A percentile compares a stretch with the other conserved stretches of the same genome.
Evolutionary conservation across 2,797 vertebrate genomes (phyloP).

Genomic region (Garrulus glandarius): DNA sequence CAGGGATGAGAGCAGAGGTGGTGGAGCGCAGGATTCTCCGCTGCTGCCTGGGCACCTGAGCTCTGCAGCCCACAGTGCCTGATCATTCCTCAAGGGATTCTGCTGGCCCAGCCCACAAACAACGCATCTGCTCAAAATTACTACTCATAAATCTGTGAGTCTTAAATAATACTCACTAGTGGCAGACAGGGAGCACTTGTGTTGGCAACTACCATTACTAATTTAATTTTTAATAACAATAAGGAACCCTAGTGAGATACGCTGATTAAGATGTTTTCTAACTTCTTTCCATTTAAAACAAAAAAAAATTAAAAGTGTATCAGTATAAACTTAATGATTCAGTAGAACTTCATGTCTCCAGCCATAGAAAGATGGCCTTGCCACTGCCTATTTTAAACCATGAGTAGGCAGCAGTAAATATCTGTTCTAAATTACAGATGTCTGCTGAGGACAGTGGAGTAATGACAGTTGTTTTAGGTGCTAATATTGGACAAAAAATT

Average conservation of each 20-base stretch:
- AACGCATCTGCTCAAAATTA: not conserved
- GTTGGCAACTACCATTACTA: not conserved
- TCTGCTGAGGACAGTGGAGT: not conserved
- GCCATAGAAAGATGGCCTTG: not conserved
- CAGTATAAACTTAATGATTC: not conserved
- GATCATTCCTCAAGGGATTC: not conserved
- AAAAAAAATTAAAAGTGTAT: not conserved
- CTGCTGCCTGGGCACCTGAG: not conserved
- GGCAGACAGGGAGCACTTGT: not conserved
- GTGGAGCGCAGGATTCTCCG: accelerated
- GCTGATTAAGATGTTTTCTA: not conserved
- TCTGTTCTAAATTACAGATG: not conserved
- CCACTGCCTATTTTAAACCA: not conserved
- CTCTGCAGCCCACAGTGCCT: accelerated
- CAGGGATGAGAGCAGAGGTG: not conserved
- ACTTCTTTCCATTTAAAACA: not conserved
- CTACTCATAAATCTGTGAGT: not conserved
- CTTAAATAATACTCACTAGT: not conserved
- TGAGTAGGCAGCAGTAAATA: not conserved
- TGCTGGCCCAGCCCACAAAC: not conserved
- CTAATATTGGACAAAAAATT: not conserved
- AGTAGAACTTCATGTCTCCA: not conserved
- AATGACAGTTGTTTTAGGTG: not conserved
- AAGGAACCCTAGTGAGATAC: not conserved
- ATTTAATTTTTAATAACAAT: not conserved